phyloP scores from a whole-genome alignment of 2,888 invertebrate species.

The Acronicta alni region DNA sequence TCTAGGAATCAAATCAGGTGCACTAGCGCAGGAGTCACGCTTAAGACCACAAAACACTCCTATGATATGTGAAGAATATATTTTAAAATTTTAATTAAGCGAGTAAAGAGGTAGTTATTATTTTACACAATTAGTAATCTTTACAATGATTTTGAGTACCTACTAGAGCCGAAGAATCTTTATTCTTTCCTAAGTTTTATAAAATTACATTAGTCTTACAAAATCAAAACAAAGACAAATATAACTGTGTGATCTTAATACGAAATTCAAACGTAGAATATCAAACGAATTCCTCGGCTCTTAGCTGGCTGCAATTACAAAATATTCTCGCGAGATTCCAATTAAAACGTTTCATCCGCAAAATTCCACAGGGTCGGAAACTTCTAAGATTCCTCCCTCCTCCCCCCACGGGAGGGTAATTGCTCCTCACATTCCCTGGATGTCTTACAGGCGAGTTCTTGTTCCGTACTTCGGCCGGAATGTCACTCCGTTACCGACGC shows the following conservation, averaged over 20 bases:
- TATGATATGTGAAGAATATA: too few species aligned
- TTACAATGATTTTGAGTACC: too few species aligned
- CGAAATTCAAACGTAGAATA: conserved; percentile 49
- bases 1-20: too few species aligned
- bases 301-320: conserved; percentile 79
- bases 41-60: too few species aligned
- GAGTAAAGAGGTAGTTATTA: too few species aligned
- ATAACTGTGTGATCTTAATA: conserved; percentile 36
- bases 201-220: neutral
- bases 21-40: too few species aligned
- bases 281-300: conserved; percentile 54
- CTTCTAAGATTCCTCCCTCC: conserved; percentile 74
- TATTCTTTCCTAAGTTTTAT: too few species aligned
- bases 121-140: too few species aligned
- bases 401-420: conserved; percentile 63
- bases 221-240: conserved; percentile 30
- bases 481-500: conserved; percentile 54
- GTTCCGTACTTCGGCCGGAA: conserved; percentile 63
- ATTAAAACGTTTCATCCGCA: conserved; percentile 87
- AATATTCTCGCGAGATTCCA: conserved; percentile 85
- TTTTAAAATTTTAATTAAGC: too few species aligned
- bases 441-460: conserved; percentile 73
- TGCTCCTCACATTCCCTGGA: conserved; percentile 79
- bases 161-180: too few species aligned
- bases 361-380: conserved; percentile 84